Evolutionary conservation across 2,113 vertebrate genomes (phyloP).

Genomic region (Mastomys coucha): DNA sequence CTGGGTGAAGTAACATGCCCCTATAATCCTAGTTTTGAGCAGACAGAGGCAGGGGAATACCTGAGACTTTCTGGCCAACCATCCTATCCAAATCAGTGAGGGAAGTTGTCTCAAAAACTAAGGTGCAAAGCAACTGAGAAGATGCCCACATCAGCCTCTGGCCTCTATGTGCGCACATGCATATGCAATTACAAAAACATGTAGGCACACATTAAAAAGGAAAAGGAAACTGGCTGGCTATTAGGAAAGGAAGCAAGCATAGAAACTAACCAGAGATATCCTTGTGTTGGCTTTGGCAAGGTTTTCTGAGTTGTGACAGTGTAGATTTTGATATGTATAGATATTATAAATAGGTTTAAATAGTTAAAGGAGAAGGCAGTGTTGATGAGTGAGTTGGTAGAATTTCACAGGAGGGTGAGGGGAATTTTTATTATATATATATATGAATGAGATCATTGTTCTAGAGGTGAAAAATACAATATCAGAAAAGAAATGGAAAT

Average conservation of each 20-base stretch:
- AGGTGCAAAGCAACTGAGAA: neutral
- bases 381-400: neutral
- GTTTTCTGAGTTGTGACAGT: neutral
- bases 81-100: neutral
- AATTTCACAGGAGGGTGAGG: neutral
- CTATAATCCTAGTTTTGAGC: neutral
- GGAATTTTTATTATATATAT: neutral
- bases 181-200: neutral
- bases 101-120: too few species aligned
- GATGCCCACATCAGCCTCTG: neutral
- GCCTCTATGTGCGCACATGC: neutral
- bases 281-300: neutral
- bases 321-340: neutral
- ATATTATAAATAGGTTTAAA: neutral
- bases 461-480: neutral
- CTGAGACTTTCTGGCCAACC: neutral
- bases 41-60: neutral
- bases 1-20: neutral
- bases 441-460: neutral
- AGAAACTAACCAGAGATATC: neutral
- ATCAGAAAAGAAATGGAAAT: neutral
- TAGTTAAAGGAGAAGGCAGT: neutral
- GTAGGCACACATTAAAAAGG: neutral
- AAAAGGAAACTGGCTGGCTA: fast-evolving
- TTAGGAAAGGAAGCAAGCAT: fast-evolving